Evolutionary conservation across 2,113 vertebrate genomes (phyloP), one percentile per base, ranked within the genome.

Genomic region (Vireo altiloquus): DNA sequence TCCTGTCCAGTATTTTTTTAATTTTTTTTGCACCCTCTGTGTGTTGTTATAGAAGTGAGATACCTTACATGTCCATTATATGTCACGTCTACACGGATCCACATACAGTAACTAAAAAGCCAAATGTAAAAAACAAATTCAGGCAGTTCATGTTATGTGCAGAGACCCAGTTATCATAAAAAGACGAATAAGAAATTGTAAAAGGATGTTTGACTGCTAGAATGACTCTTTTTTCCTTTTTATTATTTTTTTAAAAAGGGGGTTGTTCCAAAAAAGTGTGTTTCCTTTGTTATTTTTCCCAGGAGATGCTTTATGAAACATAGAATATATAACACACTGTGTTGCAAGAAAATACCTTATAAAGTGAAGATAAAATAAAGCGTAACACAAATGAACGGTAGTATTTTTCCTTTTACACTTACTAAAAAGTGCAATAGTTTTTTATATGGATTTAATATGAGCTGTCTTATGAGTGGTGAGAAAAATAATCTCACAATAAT

Each of bases 171-270:
- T 57, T 90, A 89, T 86, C 95, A 90, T 98, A 97, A 97, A 98
- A 97, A 94, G 92, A 92, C 95, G 95, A 90, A 89, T 95, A 95
- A 97, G 92, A 79, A 92, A 69, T 81, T 86, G 82, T 49, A 92
- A 91, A 95, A 96, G 85, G 79, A 93, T 94, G 75, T 97, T 95
- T 97, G 97, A 98, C 97, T 97, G 93, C 89, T 96, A 97, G 96
- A 97, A 98, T 96, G 94, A 97, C 95, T 96, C 96, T 84, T 97
- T 90, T 96, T 97, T 97, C 95, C 71, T 97, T 98, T 98, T 98
- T 97, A 97, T 98, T 98, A 98, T 96, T 97, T 96, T 98, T 97
- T 97, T 98, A 97, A 98, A 98, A 98, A 97, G 95, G 95, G 97
- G 97, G 98, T 98, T 94, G 96, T 97, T 95, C 96, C 37, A 12